These are phyloP conservation scores for Bellardia bayeri DNA, from an alignment of 2,888 invertebrate genomes.

Conservation along the genomic window DNA sequence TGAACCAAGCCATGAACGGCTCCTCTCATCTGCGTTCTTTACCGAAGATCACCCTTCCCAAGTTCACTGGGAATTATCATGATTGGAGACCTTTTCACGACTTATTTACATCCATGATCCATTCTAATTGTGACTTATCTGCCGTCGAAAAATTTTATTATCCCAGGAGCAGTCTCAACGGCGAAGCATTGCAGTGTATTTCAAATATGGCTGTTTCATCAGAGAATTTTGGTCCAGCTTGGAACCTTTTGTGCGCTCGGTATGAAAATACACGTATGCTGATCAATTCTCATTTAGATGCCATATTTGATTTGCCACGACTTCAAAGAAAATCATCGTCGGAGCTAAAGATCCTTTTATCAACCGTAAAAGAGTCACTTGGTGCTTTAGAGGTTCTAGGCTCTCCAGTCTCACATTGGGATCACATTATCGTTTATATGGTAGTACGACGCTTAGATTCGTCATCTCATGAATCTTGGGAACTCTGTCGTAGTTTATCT, in stretches of 20 bases:
- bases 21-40: constrained; percentile 32
- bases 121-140: constrained; percentile 10
- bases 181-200: constrained; percentile 25
- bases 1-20: background rate
- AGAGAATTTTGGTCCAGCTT: constrained; percentile 35
- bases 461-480: too few relatives aligned
- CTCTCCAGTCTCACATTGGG: constrained; percentile 18
- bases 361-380: constrained; percentile 36
- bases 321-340: constrained; percentile 31
- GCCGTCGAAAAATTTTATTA: constrained; percentile 44
- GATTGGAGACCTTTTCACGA: constrained; percentile 51
- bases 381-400: constrained; percentile 25
- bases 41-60: constrained; percentile 41
- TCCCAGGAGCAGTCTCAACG: constrained; percentile 25
- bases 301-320: constrained; percentile 29
- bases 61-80: constrained; percentile 48
- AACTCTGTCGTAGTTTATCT: constrained; percentile 26
- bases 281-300: constrained; percentile 35
- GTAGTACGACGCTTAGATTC: constrained; percentile 31
- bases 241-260: constrained; percentile 37
- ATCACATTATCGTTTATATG: constrained; percentile 33
- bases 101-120: constrained; percentile 35
- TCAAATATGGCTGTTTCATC: constrained; percentile 25
- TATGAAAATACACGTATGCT: constrained; percentile 46
- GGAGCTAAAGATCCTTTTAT: constrained; percentile 7